Percentiles rank a stretch among this genome's conserved stretches.
Evolutionary conservation across 2,113 vertebrate genomes (phyloP).

Genomic region (Argyrosomus japonicus): DNA sequence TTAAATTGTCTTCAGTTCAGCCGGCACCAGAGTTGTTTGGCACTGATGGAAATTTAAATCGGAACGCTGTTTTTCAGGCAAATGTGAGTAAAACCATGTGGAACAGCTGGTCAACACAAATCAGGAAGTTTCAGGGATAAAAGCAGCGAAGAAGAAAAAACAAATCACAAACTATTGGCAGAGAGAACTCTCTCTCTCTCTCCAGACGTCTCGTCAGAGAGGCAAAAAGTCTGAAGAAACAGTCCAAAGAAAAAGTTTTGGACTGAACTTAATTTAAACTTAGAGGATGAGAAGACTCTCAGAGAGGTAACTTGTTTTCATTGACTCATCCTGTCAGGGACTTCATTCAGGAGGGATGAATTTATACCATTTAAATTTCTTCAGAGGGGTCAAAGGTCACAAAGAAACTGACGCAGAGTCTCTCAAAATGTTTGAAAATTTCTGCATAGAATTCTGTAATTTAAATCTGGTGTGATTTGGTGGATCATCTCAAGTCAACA

Average conservation of each 20-base stretch:
- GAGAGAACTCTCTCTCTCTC: not conserved
- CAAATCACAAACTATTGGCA: not conserved
- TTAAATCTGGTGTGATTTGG: not conserved
- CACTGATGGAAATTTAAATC: not conserved
- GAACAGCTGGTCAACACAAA: slow-evolving; percentile 1
- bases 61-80: not conserved
- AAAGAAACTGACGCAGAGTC: not conserved
- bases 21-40: not conserved
- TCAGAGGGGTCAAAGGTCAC: not conserved
- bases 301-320: not conserved
- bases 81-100: not conserved
- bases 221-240: not conserved
- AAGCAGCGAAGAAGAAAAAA: not conserved
- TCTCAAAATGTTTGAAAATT: not conserved
- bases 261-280: not conserved
- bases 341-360: not conserved
- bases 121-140: not conserved
- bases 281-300: no score
- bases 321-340: not conserved
- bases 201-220: not conserved
- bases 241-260: not conserved
- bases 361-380: not conserved
- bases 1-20: not conserved
- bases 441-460: not conserved
- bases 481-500: not conserved